Conservation (phyloP, 2,888 invertebrate species). For the Alsophila aescularia region DNA sequence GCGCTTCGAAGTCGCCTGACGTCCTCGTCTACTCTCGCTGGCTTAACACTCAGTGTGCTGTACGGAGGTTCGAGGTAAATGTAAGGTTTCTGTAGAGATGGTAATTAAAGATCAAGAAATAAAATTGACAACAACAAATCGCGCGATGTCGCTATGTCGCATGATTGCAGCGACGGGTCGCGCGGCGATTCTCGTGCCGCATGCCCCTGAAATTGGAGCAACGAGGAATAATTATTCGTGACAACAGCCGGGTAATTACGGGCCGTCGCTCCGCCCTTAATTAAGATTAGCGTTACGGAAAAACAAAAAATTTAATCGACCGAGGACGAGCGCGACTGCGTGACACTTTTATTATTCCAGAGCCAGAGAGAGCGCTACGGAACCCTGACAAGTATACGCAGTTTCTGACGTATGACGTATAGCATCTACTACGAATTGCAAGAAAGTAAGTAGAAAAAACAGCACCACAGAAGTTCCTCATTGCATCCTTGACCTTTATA, state of each 20-base stretch:
- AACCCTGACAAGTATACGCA: no score
- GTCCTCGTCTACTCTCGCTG: no score
- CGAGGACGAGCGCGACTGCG: constrained; percentile 9
- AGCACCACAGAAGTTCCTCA: no score
- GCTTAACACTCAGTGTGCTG: no score
- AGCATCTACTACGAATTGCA: no score
- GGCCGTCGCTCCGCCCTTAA: constrained; percentile 16
- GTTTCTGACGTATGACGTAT: no score
- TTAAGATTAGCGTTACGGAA: constrained; percentile 23
- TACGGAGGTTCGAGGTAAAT: no score
- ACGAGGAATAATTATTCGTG: constrained; percentile 10
- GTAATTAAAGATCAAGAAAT: not conserved
- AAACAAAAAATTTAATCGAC: constrained; percentile 6
- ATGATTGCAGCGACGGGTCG: not conserved
- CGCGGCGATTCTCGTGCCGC: not conserved
- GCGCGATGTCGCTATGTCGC: not conserved
- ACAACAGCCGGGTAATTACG: constrained; percentile 19
- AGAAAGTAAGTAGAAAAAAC: no score
- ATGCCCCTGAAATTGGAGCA: not conserved
- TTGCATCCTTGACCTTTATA: no score
- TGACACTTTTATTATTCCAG: constrained; percentile 4
- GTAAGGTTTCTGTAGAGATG: no score
- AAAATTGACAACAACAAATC: not conserved
- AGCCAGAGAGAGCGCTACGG: not conserved
- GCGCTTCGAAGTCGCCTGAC: no score